Percentiles rank a stretch among this genome's conserved stretches.
Evolutionary conservation across 2,888 invertebrate genomes (phyloP).

Genomic region (Leptopilina drosophilae): DNA sequence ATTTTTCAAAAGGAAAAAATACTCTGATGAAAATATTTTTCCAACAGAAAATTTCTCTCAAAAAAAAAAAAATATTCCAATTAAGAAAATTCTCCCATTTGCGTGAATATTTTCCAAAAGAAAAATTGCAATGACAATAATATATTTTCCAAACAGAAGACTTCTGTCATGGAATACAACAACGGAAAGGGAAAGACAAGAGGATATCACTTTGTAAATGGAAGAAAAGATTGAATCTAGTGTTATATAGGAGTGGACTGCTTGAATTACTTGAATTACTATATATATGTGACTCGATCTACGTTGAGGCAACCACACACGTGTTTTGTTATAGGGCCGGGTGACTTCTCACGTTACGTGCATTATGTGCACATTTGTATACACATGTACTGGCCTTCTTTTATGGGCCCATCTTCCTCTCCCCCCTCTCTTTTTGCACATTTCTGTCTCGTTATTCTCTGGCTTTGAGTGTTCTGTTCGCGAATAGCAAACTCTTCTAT

Average conservation of each 20-base stretch:
- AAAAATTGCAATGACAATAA: too few relatives aligned
- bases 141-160: too few relatives aligned
- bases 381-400: constrained; percentile 28
- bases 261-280: constrained; percentile 2
- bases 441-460: neutral
- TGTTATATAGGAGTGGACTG: neutral
- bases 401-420: constrained; percentile 5
- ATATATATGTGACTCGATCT: neutral
- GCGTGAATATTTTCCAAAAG: too few relatives aligned
- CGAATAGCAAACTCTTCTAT: constrained; percentile 14
- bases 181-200: too few relatives aligned
- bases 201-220: too few relatives aligned
- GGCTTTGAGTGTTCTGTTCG: neutral
- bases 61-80: too few relatives aligned
- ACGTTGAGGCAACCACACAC: neutral
- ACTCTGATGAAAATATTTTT: too few relatives aligned
- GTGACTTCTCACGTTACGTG: constrained; percentile 36
- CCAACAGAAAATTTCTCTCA: too few relatives aligned
- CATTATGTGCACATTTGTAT: constrained; percentile 26
- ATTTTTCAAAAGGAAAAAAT: too few relatives aligned
- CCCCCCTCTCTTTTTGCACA: neutral
- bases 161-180: too few relatives aligned
- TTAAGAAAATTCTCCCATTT: too few relatives aligned
- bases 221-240: neutral
- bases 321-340: constrained; percentile 2